Evolutionary conservation across 1,140 invertebrate species (phyloP).

Genomic region (Drosophila sproati): DNA sequence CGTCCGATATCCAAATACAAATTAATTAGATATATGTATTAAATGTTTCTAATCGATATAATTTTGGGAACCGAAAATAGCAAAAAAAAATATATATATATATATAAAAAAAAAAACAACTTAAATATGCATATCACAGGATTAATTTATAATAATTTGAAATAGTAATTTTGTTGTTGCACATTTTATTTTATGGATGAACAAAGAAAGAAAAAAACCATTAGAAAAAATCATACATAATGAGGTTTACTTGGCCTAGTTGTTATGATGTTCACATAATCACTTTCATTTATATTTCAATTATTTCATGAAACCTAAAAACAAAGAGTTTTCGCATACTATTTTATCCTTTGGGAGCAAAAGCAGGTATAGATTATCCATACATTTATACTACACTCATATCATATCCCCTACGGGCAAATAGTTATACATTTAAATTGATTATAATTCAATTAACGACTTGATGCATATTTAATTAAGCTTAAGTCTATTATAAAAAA

Average conservation of each 20-base stretch:
- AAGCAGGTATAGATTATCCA: constrained; percentile 21
- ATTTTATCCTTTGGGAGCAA: constrained; percentile 16
- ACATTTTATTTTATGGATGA: neutral
- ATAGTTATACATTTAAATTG: constrained; percentile 9
- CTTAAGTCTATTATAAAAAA: constrained; percentile 9
- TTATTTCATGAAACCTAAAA: constrained; percentile 55
- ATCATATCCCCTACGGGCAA: neutral
- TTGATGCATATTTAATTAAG: constrained; percentile 25
- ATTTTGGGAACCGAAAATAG: constrained; percentile 23
- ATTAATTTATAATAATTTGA: constrained; percentile 50
- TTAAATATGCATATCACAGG: constrained; percentile 66
- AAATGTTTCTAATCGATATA: constrained; percentile 9
- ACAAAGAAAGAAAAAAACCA: constrained; percentile 5
- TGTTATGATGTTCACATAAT: neutral
- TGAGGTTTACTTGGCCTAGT: neutral
- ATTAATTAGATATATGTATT: neutral
- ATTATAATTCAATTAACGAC: neutral
- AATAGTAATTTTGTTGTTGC: constrained; percentile 22
- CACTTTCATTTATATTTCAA: constrained; percentile 50
- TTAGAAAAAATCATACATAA: constrained; percentile 1
- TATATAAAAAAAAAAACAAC: constrained; percentile 35
- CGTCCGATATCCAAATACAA: constrained; percentile 21
- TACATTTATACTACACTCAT: constrained; percentile 6
- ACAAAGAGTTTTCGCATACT: constrained; percentile 13
- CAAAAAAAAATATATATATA: neutral